These are phyloP conservation scores for Corythornis cristatus DNA, from an alignment of 2,113 vertebrate genomes.

Conservation along the genomic window DNA sequence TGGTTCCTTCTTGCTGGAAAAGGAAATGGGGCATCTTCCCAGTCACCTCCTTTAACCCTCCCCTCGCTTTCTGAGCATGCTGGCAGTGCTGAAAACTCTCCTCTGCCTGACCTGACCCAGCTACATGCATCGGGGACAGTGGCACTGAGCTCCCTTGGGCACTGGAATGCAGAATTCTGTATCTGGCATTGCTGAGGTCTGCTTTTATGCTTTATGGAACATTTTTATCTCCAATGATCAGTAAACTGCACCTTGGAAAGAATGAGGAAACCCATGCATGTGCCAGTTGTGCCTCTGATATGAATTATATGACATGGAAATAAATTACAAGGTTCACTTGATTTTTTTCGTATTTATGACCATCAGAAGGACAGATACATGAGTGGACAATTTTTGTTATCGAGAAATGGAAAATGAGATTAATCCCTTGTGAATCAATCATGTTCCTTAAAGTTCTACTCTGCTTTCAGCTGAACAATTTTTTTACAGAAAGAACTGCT, in stretches of 20 bases:
- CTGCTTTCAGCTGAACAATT: background rate
- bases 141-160: background rate
- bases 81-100: background rate
- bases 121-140: background rate
- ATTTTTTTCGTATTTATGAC: background rate
- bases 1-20: background rate
- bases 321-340: background rate
- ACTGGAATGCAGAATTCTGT: background rate
- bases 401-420: background rate
- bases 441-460: background rate
- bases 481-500: background rate
- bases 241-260: background rate
- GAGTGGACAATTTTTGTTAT: background rate
- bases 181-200: background rate
- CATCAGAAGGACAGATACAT: background rate
- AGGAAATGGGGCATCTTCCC: background rate
- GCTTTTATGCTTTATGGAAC: background rate
- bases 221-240: background rate
- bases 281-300: background rate
- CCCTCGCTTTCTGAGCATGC: accelerated
- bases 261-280: background rate
- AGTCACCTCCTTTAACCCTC: background rate
- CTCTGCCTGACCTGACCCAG: background rate
- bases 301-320: background rate
- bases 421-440: background rate